Conservation (phyloP, 2,888 invertebrate genomes). For the Meiosimyza decipiens region DNA sequence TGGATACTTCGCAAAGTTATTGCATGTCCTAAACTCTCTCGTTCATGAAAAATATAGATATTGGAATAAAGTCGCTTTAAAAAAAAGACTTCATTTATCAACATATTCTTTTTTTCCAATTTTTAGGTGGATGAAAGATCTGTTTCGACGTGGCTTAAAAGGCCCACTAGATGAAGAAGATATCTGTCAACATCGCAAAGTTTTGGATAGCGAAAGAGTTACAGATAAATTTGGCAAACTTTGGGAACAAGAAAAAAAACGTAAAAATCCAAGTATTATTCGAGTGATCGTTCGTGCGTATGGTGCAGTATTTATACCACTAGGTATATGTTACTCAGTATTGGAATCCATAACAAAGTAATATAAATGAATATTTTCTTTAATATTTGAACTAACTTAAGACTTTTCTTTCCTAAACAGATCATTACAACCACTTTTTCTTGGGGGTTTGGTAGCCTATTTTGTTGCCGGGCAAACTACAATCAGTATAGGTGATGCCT, state of each 20-base stretch:
- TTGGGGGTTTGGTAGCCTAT: slow-evolving; percentile 76
- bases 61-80: too few species aligned
- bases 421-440: slow-evolving; percentile 73
- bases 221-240: slow-evolving; percentile 66
- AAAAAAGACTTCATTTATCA: too few species aligned
- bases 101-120: too few species aligned
- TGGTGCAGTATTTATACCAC: slow-evolving; percentile 60
- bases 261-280: slow-evolving; percentile 67
- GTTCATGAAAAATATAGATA: too few species aligned
- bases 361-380: background rate
- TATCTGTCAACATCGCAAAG: slow-evolving; percentile 69
- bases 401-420: slow-evolving; percentile 63
- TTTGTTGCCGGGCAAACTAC: slow-evolving; percentile 70
- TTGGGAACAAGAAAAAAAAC: slow-evolving; percentile 66
- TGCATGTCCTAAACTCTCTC: too few species aligned
- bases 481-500: slow-evolving; percentile 71
- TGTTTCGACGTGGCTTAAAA: slow-evolving; percentile 69
- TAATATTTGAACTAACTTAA: slow-evolving; percentile 16
- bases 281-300: slow-evolving; percentile 67
- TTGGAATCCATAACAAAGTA: slow-evolving; percentile 59
- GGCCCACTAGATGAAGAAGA: slow-evolving; percentile 70
- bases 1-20: too few species aligned
- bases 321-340: slow-evolving; percentile 58
- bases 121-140: slow-evolving; percentile 67
- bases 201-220: slow-evolving; percentile 68